Evolutionary conservation across 2,888 invertebrate genomes (phyloP).

Genomic region (Sphinx pinastri): DNA sequence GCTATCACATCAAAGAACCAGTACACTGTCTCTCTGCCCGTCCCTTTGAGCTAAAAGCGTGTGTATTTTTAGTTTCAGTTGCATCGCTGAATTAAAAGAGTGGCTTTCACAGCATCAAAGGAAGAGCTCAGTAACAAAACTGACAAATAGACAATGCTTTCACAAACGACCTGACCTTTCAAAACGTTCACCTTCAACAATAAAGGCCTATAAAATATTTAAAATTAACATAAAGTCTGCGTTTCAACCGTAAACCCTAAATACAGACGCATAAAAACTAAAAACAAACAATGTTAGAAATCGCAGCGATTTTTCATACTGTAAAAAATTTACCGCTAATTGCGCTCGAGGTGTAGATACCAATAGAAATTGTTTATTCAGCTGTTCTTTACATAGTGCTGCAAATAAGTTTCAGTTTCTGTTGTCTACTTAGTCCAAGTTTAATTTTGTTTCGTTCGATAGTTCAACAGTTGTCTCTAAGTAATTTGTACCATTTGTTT

Average conservation of each 20-base stretch:
- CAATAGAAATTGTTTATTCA: not conserved
- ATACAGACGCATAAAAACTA: constrained; percentile 6
- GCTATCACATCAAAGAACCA: too few relatives aligned
- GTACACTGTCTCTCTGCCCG: too few relatives aligned
- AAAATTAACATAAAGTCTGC: not conserved
- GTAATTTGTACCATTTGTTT: too few relatives aligned
- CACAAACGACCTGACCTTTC: not conserved
- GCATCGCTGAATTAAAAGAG: too few relatives aligned
- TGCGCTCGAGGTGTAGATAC: not conserved
- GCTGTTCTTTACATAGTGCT: not conserved
- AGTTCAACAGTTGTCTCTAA: too few relatives aligned
- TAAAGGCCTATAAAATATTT: constrained; percentile 11
- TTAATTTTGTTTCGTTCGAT: too few relatives aligned
- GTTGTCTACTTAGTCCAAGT: too few relatives aligned
- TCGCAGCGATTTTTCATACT: constrained; percentile 2
- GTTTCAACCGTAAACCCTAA: constrained; percentile 5
- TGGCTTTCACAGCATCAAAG: not conserved
- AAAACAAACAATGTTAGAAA: not conserved
- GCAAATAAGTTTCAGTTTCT: too few relatives aligned
- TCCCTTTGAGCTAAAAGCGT: too few relatives aligned
- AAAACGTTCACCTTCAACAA: not conserved
- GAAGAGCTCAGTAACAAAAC: not conserved
- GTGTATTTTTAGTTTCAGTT: too few relatives aligned
- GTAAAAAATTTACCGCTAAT: constrained; percentile 7
- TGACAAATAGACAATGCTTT: not conserved